Evolutionary conservation across 2,888 invertebrate genomes (phyloP).

Genomic region (Drosophila anomelani): DNA sequence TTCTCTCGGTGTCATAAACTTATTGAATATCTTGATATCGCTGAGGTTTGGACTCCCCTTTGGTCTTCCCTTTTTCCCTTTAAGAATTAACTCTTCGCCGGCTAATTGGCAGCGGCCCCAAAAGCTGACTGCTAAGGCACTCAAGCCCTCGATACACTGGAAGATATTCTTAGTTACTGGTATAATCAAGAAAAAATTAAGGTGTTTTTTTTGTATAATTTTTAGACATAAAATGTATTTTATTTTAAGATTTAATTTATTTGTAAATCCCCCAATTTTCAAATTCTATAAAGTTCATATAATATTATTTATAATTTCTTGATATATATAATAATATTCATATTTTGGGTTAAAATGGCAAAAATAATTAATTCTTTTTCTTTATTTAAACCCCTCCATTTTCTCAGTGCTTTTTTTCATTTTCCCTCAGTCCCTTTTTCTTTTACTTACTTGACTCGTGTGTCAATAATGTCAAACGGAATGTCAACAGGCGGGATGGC

Average conservation of each 20-base stretch:
- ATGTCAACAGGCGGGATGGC: slow-evolving; percentile 72
- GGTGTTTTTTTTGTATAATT: no score
- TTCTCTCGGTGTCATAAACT: slow-evolving; percentile 53
- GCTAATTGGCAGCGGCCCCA: slow-evolving; percentile 55
- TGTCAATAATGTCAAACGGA: slow-evolving; percentile 76
- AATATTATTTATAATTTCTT: no score
- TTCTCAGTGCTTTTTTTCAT: not conserved
- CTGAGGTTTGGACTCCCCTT: not conserved
- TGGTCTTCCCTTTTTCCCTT: not conserved
- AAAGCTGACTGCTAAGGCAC: slow-evolving; percentile 11
- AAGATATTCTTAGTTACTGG: not conserved
- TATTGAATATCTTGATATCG: slow-evolving; percentile 65
- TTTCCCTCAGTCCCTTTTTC: slow-evolving; percentile 1
- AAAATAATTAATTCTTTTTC: no score
- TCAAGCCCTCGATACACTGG: not conserved
- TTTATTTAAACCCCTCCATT: not conserved
- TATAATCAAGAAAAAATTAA: no score
- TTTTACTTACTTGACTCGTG: slow-evolving; percentile 63
- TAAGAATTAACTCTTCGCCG: slow-evolving; percentile 34
- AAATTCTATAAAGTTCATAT: no score
- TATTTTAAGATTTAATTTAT: no score
- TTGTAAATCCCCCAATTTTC: no score
- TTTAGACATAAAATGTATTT: no score
- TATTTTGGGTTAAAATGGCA: no score
- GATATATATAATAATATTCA: no score